A percentile compares a stretch with the other conserved stretches of the same genome.
phyloP scores from a whole-genome alignment of 2,888 invertebrate species.

The Cheilosia variabilis region DNA sequence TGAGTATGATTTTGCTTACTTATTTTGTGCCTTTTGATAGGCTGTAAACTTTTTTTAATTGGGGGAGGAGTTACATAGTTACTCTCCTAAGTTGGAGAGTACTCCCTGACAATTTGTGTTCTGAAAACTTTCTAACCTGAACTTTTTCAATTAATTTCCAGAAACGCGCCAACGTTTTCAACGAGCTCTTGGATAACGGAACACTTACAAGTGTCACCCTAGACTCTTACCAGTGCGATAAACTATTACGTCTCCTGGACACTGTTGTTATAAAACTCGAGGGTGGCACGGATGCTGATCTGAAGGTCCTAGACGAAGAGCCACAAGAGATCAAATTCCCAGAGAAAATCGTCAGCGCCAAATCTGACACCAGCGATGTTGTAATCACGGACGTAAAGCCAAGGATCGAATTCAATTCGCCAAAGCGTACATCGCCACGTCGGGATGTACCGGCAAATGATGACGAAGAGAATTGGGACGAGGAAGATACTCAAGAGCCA shows the following conservation, averaged over 20 bases:
- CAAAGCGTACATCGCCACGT: conserved; percentile 79
- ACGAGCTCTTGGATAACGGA: conserved; percentile 90
- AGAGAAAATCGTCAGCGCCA: conserved; percentile 79
- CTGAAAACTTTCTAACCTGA: too few species aligned
- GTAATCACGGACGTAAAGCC: conserved; percentile 79
- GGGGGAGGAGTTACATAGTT: too few species aligned
- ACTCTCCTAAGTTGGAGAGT: too few species aligned
- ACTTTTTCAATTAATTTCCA: conserved; percentile 80
- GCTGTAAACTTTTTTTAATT: too few species aligned
- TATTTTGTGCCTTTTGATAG: too few species aligned
- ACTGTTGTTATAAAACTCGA: conserved; percentile 98
- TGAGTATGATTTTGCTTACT: conserved; percentile 80
- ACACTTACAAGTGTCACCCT: conserved; percentile 91
- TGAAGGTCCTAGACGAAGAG: conserved; percentile 92
- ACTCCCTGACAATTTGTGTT: too few species aligned
- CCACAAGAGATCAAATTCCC: conserved; percentile 79
- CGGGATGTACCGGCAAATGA: conserved; percentile 74
- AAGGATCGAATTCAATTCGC: conserved; percentile 73
- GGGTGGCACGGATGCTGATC: conserved; percentile 95
- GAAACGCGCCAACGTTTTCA: conserved; percentile 95
- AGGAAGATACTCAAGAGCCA: conserved; percentile 79
- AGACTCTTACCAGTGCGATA: conserved; percentile 93
- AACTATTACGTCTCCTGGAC: conserved; percentile 94
- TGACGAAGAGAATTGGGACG: conserved; percentile 82
- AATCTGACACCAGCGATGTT: conserved; percentile 77